A percentile compares a stretch with the other conserved stretches of the same genome.
Conservation (phyloP, 2,113 vertebrate genomes). For the Marmota flaviventris region DNA sequence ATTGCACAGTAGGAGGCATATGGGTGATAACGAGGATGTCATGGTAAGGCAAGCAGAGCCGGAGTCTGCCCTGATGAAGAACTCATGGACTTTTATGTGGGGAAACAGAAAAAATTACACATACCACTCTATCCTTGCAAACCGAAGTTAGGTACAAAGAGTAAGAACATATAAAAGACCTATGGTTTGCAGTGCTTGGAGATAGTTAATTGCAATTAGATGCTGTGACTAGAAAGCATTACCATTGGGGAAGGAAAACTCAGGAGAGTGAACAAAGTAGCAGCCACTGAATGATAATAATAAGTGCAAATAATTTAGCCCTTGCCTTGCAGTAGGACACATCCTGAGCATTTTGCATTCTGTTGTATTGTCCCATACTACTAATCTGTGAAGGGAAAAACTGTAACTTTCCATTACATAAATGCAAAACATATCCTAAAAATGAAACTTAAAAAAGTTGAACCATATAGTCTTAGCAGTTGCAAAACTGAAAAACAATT, state of each 20-base stretch:
- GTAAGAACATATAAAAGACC: neutral
- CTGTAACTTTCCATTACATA: neutral
- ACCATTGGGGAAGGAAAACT: neutral
- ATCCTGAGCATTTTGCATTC: neutral
- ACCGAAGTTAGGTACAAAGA: neutral
- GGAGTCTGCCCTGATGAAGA: neutral
- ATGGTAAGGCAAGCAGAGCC: neutral
- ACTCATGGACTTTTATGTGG: neutral
- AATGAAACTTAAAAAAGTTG: neutral
- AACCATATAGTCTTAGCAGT: neutral
- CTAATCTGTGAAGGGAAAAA: neutral
- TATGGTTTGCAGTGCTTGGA: neutral
- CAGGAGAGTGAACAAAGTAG: neutral
- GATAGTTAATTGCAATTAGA: neutral
- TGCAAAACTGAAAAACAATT: neutral
- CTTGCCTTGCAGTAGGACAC: neutral
- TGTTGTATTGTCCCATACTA: neutral
- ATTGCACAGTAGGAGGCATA: neutral
- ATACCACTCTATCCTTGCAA: neutral
- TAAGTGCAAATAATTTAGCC: neutral
- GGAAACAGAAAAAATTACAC: neutral
- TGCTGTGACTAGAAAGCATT: neutral
- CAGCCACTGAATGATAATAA: neutral
- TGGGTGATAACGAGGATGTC: neutral
- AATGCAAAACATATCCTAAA: constrained; percentile 5